Conservation (phyloP, 2,113 vertebrate species). For the Helogale parvula region DNA sequence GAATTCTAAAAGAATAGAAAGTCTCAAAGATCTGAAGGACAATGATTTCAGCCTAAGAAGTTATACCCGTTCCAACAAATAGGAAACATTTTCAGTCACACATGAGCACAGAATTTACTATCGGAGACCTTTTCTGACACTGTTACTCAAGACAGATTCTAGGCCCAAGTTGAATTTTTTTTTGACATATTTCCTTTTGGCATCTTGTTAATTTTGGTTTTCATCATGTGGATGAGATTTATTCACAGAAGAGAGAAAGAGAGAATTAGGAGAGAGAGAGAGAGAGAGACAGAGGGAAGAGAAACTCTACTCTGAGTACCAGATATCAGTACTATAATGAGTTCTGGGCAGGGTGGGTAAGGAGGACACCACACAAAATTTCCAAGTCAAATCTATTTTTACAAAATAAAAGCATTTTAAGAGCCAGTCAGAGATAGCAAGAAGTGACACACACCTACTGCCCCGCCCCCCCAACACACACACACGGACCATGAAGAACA, state of each 20-base stretch:
- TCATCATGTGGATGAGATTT: constrained; percentile 4
- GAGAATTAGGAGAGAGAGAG: background rate
- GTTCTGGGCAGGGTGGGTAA: background rate
- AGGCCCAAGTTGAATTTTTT: background rate
- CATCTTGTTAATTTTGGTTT: background rate
- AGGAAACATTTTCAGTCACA: background rate
- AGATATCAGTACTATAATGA: background rate
- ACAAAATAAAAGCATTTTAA: background rate
- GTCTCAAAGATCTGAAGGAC: background rate
- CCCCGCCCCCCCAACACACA: background rate
- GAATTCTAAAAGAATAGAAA: background rate
- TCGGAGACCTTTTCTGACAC: background rate
- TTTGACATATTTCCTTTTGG: background rate
- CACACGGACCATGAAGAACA: background rate
- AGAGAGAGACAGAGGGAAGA: background rate
- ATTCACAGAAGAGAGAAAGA: background rate
- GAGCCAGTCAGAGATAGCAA: background rate
- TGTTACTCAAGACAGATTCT: background rate
- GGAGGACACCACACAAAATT: background rate
- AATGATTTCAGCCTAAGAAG: background rate
- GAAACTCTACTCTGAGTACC: background rate
- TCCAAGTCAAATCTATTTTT: background rate
- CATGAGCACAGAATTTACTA: background rate
- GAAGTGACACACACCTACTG: background rate
- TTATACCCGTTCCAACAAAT: background rate